Evolutionary conservation across 2,888 invertebrate species (phyloP).

Genomic region (Cheilosia scutellata): DNA sequence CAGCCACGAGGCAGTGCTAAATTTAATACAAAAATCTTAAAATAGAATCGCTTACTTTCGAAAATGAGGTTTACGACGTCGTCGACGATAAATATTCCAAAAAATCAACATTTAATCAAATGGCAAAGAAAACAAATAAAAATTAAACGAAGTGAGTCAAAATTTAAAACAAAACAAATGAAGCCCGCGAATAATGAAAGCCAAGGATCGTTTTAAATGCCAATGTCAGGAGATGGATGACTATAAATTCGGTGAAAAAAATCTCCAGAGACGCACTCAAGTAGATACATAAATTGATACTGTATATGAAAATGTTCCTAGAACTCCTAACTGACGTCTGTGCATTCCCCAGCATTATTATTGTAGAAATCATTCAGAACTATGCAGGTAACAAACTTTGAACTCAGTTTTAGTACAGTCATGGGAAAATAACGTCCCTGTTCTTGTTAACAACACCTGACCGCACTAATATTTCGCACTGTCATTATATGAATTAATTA

Average conservation of each 20-base stretch:
- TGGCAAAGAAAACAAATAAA: neutral
- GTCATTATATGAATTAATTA: too few relatives aligned
- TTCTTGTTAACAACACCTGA: too few relatives aligned
- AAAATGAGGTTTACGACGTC: constrained; percentile 37
- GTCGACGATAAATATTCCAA: neutral
- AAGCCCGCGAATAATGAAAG: neutral
- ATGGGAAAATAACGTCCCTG: too few relatives aligned
- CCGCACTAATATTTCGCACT: too few relatives aligned
- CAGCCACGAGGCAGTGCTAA: too few relatives aligned
- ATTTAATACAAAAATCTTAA: neutral
- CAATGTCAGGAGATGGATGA: constrained; percentile 15
- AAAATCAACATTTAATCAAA: constrained; percentile 10
- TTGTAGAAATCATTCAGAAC: neutral
- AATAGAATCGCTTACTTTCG: neutral
- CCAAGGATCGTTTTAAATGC: constrained; percentile 26
- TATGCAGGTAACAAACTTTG: too few relatives aligned
- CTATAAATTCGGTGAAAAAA: too few relatives aligned
- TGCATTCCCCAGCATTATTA: neutral
- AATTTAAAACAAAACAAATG: neutral
- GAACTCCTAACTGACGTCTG: too few relatives aligned
- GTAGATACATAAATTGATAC: too few relatives aligned
- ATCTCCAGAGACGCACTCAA: too few relatives aligned
- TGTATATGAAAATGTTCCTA: too few relatives aligned
- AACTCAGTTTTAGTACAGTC: too few relatives aligned
- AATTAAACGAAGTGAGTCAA: neutral